Percentiles rank a stretch among this genome's conserved stretches.
Evolutionary conservation across 2,113 vertebrate genomes (phyloP).

Genomic region (Mustela nigripes): DNA sequence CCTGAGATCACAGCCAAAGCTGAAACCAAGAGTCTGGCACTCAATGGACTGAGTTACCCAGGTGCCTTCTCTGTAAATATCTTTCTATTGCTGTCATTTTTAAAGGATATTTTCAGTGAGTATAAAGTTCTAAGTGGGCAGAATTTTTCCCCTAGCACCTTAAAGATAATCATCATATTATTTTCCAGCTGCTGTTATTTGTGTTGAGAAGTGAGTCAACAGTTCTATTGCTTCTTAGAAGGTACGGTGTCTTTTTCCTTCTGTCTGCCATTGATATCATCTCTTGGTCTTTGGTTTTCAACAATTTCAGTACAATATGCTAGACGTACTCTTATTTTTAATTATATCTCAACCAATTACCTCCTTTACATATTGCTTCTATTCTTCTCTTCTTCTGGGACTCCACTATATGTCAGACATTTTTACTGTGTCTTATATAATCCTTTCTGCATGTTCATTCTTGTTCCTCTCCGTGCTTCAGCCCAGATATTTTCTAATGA

Average conservation of each 20-base stretch:
- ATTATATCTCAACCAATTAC: background rate
- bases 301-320: background rate
- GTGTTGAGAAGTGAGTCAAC: background rate
- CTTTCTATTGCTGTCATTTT: background rate
- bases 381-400: background rate
- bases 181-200: background rate
- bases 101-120: background rate
- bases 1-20: background rate
- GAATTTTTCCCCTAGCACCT: background rate
- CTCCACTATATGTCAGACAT: background rate
- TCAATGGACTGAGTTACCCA: background rate
- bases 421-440: background rate
- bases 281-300: constrained; percentile 12
- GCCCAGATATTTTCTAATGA: background rate
- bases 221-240: background rate
- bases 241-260: background rate
- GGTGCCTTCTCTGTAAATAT: background rate
- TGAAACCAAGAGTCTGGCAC: background rate
- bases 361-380: background rate
- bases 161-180: background rate
- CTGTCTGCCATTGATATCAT: background rate
- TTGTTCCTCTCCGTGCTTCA: background rate
- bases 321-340: background rate
- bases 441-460: background rate
- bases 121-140: background rate